phyloP scores from a whole-genome alignment of 2,888 invertebrate species.

The Halocaridina rubra region DNA sequence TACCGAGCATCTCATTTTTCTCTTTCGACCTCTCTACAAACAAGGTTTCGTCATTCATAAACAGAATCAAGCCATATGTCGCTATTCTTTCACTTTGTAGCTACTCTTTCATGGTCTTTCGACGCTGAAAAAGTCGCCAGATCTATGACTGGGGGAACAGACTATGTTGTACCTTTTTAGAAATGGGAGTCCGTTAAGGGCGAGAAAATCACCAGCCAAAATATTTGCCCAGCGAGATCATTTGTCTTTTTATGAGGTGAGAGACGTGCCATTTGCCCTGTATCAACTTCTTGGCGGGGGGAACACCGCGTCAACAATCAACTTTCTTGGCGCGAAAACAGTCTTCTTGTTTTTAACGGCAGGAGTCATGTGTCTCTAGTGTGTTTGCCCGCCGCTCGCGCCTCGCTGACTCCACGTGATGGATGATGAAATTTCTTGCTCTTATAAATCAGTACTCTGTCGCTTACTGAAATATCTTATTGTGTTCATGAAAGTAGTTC shows the following conservation, averaged over 20 bases:
- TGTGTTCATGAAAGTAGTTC: background rate
- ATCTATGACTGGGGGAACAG: background rate
- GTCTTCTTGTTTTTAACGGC: too few relatives aligned
- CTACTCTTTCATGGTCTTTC: too few relatives aligned
- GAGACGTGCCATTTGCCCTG: background rate
- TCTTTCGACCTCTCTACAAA: background rate
- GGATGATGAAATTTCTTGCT: background rate
- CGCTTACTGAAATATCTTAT: constrained; percentile 5
- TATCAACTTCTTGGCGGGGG: background rate
- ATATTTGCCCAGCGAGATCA: background rate
- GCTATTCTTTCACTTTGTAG: background rate
- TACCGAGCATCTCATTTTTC: background rate
- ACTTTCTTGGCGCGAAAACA: background rate
- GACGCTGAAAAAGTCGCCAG: background rate
- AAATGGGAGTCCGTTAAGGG: background rate
- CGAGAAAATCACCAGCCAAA: background rate
- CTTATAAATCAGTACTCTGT: background rate
- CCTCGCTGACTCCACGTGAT: background rate
- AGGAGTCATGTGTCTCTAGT: background rate
- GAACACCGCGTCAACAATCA: background rate
- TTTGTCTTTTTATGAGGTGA: background rate
- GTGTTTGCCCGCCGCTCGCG: background rate
- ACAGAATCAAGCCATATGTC: background rate
- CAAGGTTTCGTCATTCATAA: background rate
- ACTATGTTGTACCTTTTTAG: background rate